Conservation (phyloP, 2,797 vertebrate species). For the Coracias cyanogaster region DNA sequence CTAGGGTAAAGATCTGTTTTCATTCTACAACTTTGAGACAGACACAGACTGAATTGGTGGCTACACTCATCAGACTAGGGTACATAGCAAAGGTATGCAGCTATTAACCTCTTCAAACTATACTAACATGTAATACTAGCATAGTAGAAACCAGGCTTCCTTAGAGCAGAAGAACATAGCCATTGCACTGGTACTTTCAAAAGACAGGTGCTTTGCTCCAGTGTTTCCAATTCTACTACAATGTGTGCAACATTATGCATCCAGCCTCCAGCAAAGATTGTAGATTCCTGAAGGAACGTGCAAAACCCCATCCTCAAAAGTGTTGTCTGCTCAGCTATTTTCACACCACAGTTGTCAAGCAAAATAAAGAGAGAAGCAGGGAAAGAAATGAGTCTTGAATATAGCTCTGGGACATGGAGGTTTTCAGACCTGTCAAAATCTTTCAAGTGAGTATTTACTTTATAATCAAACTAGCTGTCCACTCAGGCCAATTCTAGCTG, state of each 20-base stretch:
- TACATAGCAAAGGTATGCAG: rapidly evolving
- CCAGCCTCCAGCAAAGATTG: neutral
- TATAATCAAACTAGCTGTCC: neutral
- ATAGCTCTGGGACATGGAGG: neutral
- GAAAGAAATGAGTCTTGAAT: neutral
- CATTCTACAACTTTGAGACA: neutral
- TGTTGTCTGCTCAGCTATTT: neutral
- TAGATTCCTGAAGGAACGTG: neutral
- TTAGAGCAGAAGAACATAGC: neutral
- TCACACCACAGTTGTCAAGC: neutral
- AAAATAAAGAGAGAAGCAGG: neutral
- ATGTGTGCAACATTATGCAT: neutral
- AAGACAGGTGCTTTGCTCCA: neutral
- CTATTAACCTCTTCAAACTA: neutral
- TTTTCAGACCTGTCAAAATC: neutral
- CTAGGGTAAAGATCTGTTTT: neutral
- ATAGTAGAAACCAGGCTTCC: neutral
- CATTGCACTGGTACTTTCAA: neutral
- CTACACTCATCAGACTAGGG: neutral
- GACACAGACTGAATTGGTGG: neutral
- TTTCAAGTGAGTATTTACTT: neutral
- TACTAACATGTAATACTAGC: neutral
- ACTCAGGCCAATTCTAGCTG: neutral
- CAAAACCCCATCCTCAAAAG: neutral
- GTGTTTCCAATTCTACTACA: neutral